phyloP scores from a whole-genome alignment of 37 sponge, comb jelly and placozoan genomes.

The Tethya wilhelma region DNA sequence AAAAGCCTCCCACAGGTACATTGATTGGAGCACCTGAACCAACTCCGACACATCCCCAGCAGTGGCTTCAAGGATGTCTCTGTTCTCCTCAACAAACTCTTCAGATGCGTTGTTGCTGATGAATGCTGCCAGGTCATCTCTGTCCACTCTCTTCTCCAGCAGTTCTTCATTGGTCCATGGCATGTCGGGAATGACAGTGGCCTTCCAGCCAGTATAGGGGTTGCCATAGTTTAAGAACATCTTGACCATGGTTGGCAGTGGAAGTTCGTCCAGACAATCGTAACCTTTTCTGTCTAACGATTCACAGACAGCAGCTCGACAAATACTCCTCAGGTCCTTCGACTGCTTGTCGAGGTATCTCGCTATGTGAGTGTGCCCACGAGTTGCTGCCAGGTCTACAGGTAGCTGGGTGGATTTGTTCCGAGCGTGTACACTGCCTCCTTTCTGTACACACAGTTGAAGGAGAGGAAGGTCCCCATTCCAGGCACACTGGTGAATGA shows the following conservation, averaged over 20 bases:
- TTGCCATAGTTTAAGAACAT: conserved; percentile 48
- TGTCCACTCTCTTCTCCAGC: not conserved
- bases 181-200: conserved; percentile 7
- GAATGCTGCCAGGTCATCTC: conserved; percentile 27
- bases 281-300: conserved; percentile 29
- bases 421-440: conserved; percentile 13
- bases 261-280: conserved; percentile 22
- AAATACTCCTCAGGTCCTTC: conserved; percentile 11
- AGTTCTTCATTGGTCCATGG: conserved; percentile 64
- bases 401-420: conserved; percentile 22
- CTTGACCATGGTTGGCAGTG: conserved; percentile 48
- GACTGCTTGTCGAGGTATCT: conserved; percentile 36
- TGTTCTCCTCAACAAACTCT: conserved; percentile 37
- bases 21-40: conserved; percentile 29
- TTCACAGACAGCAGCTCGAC: conserved; percentile 23
- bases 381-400: conserved; percentile 39
- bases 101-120: conserved; percentile 28
- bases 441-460: conserved; percentile 14
- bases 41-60: not conserved
- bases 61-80: not conserved
- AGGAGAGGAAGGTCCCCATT: conserved; percentile 31
- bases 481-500: conserved; percentile 56
- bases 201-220: conserved; percentile 52
- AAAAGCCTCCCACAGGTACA: conserved; percentile 58
- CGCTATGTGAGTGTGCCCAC: conserved; percentile 20